Evolutionary conservation across 2,113 vertebrate genomes (phyloP).

Genomic region (Etia nguti): DNA sequence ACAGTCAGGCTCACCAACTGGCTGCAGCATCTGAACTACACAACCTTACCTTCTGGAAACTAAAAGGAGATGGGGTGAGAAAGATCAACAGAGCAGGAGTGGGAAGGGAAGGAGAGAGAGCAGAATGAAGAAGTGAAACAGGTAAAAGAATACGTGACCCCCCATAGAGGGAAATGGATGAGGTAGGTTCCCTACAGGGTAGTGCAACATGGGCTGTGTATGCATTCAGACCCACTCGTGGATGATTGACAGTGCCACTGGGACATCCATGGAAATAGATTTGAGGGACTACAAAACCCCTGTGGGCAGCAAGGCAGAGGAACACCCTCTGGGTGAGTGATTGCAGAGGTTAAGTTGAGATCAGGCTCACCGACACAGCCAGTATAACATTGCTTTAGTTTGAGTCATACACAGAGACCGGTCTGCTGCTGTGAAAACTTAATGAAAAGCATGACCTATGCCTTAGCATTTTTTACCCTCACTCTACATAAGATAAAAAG

Average conservation of each 20-base stretch:
- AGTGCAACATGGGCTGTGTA: background rate
- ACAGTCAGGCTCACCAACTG: constrained; percentile 40
- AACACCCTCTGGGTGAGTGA: constrained; percentile 19
- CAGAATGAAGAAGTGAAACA: background rate
- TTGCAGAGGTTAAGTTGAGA: constrained; percentile 12
- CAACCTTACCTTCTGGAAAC: constrained; percentile 30
- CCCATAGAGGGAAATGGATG: background rate
- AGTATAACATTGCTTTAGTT: constrained; percentile 13
- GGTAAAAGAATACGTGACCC: background rate
- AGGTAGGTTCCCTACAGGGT: background rate
- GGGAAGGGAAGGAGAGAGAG: background rate
- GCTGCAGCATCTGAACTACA: constrained; percentile 33
- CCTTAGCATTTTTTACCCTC: background rate
- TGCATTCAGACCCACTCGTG: background rate
- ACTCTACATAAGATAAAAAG: background rate
- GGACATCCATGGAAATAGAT: background rate
- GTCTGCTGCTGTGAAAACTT: background rate
- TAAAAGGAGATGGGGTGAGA: background rate
- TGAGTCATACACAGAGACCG: background rate
- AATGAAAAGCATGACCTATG: background rate
- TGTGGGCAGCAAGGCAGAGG: background rate
- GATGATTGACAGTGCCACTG: constrained; percentile 23
- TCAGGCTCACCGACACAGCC: background rate
- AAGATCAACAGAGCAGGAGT: background rate
- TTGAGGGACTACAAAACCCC: background rate